phyloP scores from a whole-genome alignment of 2,113 vertebrate species.

The Pseudorectes ferrugineus region DNA sequence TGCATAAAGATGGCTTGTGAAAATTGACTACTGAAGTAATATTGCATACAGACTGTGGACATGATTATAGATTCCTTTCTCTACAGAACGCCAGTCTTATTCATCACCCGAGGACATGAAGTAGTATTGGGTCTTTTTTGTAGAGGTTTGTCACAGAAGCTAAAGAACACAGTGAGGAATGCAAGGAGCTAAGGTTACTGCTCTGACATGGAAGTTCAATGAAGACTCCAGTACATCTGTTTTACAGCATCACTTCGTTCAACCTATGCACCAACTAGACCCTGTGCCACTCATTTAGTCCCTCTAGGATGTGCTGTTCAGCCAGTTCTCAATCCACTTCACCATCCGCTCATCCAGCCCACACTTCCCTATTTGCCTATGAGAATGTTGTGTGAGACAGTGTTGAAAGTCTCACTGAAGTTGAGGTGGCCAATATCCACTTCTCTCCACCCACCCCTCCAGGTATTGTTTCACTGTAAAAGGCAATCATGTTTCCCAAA shows the following conservation, averaged over 20 bases:
- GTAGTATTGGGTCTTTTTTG: neutral
- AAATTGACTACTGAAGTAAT: neutral
- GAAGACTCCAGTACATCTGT: neutral
- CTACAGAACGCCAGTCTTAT: neutral
- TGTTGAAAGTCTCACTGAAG: neutral
- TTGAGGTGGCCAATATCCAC: accelerated
- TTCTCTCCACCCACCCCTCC: neutral
- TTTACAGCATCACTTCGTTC: neutral
- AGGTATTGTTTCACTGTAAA: neutral
- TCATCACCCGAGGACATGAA: neutral
- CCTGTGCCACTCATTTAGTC: accelerated
- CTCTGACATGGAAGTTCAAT: neutral
- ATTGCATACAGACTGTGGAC: neutral
- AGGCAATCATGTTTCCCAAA: neutral
- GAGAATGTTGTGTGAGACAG: neutral
- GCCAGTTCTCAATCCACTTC: neutral
- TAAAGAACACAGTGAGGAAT: neutral
- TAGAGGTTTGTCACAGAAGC: neutral
- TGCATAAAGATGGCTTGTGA: neutral
- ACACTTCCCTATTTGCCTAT: neutral
- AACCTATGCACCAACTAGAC: neutral
- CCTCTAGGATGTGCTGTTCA: neutral
- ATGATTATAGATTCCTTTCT: neutral
- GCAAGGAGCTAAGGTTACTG: neutral
- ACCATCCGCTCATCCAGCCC: no score